phyloP scores from a whole-genome alignment of 2,113 vertebrate genomes.

The Peucedramus taeniatus region DNA sequence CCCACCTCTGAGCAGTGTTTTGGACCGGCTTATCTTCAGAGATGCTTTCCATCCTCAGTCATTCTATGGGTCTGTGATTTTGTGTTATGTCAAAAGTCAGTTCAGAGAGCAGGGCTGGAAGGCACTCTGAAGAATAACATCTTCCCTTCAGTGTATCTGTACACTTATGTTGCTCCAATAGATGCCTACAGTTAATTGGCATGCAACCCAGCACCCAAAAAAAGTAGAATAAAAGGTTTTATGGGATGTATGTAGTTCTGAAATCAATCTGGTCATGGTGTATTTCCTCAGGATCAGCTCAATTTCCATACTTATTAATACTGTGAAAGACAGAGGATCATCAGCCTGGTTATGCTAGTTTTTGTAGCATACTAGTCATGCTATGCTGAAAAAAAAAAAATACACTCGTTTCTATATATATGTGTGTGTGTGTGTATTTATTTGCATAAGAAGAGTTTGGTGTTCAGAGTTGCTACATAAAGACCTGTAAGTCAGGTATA shows the following conservation, averaged over 20 bases:
- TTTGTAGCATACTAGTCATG: neutral
- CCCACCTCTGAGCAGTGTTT: neutral
- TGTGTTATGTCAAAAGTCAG: neutral
- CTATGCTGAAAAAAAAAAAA: neutral
- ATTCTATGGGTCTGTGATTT: neutral
- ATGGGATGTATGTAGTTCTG: neutral
- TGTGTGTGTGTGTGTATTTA: neutral
- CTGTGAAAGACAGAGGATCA: neutral
- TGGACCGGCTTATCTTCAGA: neutral
- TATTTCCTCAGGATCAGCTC: neutral
- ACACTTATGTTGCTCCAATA: neutral
- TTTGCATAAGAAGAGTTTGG: neutral
- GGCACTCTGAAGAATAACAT: neutral
- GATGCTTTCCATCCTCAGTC: neutral
- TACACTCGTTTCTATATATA: fast-evolving
- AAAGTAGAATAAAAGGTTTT: neutral
- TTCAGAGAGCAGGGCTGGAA: neutral
- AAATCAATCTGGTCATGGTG: neutral
- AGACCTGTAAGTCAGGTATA: neutral
- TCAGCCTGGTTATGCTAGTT: neutral
- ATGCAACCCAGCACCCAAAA: neutral
- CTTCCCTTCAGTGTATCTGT: neutral
- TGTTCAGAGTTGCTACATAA: neutral
- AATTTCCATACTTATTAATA: neutral
- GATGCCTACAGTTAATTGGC: neutral